Conservation (phyloP, 2,797 vertebrate species). For the Acanthurus tractus region DNA sequence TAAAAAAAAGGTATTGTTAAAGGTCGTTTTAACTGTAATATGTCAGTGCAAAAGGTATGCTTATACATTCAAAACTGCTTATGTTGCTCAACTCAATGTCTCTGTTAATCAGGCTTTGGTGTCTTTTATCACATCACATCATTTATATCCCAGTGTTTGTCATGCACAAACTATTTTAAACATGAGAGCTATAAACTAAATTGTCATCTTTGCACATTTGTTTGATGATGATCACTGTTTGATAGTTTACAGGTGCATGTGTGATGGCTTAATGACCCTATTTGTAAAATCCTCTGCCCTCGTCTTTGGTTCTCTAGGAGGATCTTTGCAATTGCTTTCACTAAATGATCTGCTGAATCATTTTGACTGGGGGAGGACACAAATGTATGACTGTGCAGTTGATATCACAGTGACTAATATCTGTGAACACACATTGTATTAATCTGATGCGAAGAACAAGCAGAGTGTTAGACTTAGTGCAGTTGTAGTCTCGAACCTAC, state of each 20-base stretch:
- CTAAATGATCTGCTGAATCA: neutral
- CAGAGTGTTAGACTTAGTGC: neutral
- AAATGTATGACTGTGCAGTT: neutral
- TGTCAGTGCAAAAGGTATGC: conserved; percentile 1
- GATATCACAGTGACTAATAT: neutral
- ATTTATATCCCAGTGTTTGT: neutral
- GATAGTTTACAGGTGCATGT: conserved; percentile 16
- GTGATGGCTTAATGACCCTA: neutral
- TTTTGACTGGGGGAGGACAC: neutral
- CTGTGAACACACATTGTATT: neutral
- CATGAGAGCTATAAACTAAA: conserved; percentile 2
- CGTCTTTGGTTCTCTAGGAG: neutral
- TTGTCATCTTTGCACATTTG: neutral
- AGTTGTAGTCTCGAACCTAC: neutral
- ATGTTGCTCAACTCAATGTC: neutral
- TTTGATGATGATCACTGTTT: conserved; percentile 7
- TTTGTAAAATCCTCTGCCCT: neutral
- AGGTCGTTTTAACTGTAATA: neutral
- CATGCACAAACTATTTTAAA: conserved; percentile 17
- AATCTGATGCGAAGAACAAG: neutral
- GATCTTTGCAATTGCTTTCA: neutral
- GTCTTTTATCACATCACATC: neutral
- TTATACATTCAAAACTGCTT: conserved; percentile 14
- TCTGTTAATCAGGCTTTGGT: neutral
- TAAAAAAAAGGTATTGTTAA: too few relatives aligned